These are phyloP conservation scores for Dendronephthya gigantea DNA, from an alignment of 64 coral and sea anemone species.

Conservation along the genomic window DNA sequence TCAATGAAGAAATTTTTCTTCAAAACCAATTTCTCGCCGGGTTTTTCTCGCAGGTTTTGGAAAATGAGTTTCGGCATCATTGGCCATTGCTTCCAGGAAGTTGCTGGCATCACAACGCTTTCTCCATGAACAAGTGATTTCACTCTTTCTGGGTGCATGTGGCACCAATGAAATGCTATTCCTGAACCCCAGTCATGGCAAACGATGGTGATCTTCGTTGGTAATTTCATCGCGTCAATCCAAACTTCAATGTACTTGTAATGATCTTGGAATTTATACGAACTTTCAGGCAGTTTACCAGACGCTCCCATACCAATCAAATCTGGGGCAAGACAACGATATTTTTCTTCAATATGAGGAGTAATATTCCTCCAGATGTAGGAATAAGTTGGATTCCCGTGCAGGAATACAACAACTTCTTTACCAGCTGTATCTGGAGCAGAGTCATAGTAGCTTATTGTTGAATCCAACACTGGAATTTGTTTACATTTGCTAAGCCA, in stretches of 20 bases:
- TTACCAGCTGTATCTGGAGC: not conserved
- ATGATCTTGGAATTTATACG: not conserved
- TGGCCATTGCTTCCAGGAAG: constrained; percentile 11
- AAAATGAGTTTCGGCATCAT: constrained; percentile 3
- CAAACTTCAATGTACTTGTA: constrained; percentile 8
- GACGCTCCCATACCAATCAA: constrained; percentile 30
- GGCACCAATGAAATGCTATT: not conserved
- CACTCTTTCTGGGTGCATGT: not conserved
- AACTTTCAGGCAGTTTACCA: not conserved
- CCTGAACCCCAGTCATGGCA: constrained; percentile 8
- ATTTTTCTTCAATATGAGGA: not conserved
- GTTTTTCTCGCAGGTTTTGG: not conserved
- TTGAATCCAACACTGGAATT: not conserved
- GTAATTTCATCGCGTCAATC: not conserved
- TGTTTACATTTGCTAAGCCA: not conserved
- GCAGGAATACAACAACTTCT: not conserved
- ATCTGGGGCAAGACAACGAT: constrained; percentile 13
- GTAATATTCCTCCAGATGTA: constrained; percentile 32
- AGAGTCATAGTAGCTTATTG: not conserved
- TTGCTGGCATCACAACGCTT: constrained; percentile 12
- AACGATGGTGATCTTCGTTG: not conserved
- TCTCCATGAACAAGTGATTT: not conserved
- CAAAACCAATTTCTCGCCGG: not conserved
- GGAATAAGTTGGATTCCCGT: constrained; percentile 20
- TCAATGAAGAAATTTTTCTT: not conserved